Conservation (phyloP, 2,888 invertebrate genomes). For the Achlya flavicornis region DNA sequence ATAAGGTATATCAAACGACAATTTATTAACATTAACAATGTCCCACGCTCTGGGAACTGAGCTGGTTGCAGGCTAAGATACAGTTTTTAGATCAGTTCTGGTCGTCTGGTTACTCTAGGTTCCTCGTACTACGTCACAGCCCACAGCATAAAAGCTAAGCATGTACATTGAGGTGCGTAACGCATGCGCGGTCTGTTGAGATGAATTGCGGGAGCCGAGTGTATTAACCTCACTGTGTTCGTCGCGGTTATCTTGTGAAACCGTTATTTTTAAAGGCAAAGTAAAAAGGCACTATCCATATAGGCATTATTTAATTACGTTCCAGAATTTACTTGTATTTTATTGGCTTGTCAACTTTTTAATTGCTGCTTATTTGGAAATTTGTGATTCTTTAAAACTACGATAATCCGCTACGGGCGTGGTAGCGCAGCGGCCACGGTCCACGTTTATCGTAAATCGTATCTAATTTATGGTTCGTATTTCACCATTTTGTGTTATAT, state of each 20-base stretch:
- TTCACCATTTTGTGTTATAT: neutral
- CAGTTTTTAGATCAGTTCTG: too few relatives aligned
- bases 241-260: slow-evolving; percentile 13
- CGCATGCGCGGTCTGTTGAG: slow-evolving; percentile 39
- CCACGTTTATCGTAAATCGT: neutral
- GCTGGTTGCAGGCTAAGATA: too few relatives aligned
- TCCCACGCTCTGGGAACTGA: too few relatives aligned
- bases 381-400: neutral
- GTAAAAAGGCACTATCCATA: neutral
- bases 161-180: slow-evolving; percentile 47
- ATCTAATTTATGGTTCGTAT: neutral
- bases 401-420: neutral
- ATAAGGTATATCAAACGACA: too few relatives aligned
- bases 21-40: too few relatives aligned
- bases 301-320: neutral
- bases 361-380: neutral
- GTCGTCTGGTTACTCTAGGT: neutral
- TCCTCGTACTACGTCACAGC: slow-evolving; percentile 20
- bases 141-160: slow-evolving; percentile 26
- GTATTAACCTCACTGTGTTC: slow-evolving; percentile 65
- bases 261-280: slow-evolving; percentile 4
- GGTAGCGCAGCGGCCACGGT: neutral
- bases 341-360: neutral
- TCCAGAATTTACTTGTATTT: neutral
- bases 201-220: slow-evolving; percentile 56